Evolutionary conservation across 2,888 invertebrate genomes (phyloP), one percentile per base, ranked within the genome.

Genomic region (Epinotia brunnichana): DNA sequence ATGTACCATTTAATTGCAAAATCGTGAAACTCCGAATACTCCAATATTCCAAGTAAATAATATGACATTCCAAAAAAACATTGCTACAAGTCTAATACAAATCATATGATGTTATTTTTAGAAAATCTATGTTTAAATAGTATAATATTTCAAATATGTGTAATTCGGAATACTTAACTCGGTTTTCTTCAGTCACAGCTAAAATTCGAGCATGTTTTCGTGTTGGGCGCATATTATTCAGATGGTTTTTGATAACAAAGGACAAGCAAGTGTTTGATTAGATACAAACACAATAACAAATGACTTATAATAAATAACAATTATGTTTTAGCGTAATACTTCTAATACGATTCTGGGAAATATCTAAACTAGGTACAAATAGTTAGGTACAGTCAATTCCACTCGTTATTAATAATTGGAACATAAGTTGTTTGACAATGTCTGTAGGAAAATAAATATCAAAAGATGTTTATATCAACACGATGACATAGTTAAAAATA

Each of bases 301-400:
- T 66, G 15, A 19, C 39, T 24, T 21, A 39, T 2, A 39, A 24
- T 61, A 64, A 39, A 21, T n/a, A 56, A 56, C n/a, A 41, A 41
- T 56, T 10, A 35, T 35, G 11, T 13, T 39, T 64, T 7, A 53
- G 19, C 19, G 19, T 39, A 21, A 41, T 41, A 56, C 13, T 19
- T n/a, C 48, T 39, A 39, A 61, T 67, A 24, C n/a, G 15, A 53
- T 41, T 60, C 9, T 59, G 53, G 15, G 53, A 48, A 44, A n/a
- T 29, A 51, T 15, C 13, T 19, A 19, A 48, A 48, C 9, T 66
- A 63, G 39, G 39, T 64, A 61, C 35, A n/a, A 67, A 72, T 10
- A 71, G 60, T 57, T 48, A 71, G 60, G 51, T 48, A 51, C n/a
- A 54, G 61, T 72, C 72, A 72, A 72, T 72, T 72, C 72, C 72